Evolutionary conservation across 1,140 invertebrate genomes (phyloP).

Genomic region (Scaptomyza montana): DNA sequence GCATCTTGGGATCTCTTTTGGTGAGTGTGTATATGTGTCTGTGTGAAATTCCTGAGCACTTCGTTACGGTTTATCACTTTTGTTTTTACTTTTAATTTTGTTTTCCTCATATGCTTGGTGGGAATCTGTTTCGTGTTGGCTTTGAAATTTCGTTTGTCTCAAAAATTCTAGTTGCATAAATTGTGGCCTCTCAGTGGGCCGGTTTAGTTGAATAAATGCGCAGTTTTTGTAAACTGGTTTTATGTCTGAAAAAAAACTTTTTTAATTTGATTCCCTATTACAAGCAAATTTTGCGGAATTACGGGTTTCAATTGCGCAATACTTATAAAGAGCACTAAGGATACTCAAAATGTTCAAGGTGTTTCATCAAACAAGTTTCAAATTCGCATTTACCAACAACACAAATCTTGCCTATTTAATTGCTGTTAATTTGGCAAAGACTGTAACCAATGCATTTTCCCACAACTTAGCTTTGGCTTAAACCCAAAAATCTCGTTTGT

Average conservation of each 20-base stretch:
- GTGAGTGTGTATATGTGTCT: conserved; percentile 13
- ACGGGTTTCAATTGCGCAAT: conserved; percentile 20
- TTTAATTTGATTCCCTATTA: not conserved
- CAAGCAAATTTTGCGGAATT: not conserved
- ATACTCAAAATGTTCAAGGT: not conserved
- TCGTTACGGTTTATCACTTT: conserved; percentile 70
- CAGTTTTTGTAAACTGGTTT: conserved; percentile 20
- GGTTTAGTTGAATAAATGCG: conserved; percentile 7
- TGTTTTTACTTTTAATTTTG: conserved; percentile 78
- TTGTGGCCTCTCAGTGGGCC: conserved; percentile 3
- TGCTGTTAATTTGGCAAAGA: conserved; percentile 62
- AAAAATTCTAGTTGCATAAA: conserved; percentile 6
- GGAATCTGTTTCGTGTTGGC: conserved; percentile 3
- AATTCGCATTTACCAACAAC: not conserved
- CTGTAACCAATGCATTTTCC: conserved; percentile 58
- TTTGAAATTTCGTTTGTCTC: conserved; percentile 25
- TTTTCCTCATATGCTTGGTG: conserved; percentile 40
- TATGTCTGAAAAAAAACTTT: not conserved
- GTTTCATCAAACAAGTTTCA: conserved; percentile 2
- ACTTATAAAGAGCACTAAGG: conserved; percentile 1
- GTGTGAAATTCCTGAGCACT: conserved; percentile 43
- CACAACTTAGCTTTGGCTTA: conserved; percentile 56
- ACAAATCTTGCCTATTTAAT: conserved; percentile 46
- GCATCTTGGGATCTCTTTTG: conserved; percentile 24
- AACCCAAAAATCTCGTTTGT: conserved; percentile 20